Conservation (phyloP, 2,888 invertebrate species). For the Tanaodytes sp. region DNA sequence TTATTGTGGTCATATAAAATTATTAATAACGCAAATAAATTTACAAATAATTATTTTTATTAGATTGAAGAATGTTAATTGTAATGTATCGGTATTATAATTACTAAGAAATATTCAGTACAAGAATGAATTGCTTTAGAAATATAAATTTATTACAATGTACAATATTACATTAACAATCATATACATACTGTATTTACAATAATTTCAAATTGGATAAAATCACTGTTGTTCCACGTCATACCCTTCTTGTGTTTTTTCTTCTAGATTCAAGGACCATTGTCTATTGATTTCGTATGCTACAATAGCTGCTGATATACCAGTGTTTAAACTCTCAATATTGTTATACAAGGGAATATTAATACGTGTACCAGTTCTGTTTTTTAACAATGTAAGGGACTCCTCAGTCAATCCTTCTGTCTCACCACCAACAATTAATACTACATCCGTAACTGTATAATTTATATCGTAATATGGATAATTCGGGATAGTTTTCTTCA, state of each 20-base stretch:
- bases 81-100: too few species aligned
- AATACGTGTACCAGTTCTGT: slow-evolving; percentile 78
- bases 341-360: slow-evolving; percentile 85
- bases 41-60: too few species aligned
- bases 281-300: slow-evolving; percentile 88
- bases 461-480: slow-evolving; percentile 79
- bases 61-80: too few species aligned
- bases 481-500: slow-evolving; percentile 73
- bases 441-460: slow-evolving; percentile 75
- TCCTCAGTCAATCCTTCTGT: slow-evolving; percentile 87
- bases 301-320: slow-evolving; percentile 87
- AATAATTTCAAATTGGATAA: too few species aligned
- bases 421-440: slow-evolving; percentile 90
- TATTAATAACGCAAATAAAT: too few species aligned
- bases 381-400: slow-evolving; percentile 79
- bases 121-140: too few species aligned
- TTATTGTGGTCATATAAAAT: too few species aligned
- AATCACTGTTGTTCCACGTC: too few species aligned
- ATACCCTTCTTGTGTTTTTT: too few species aligned
- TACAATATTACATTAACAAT: neutral
- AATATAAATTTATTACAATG: slow-evolving; percentile 1
- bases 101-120: too few species aligned
- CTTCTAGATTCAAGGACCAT: too few species aligned
- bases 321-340: slow-evolving; percentile 89
- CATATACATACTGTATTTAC: slow-evolving; percentile 12